Evolutionary conservation across 1,140 invertebrate genomes (phyloP).

Genomic region (Andricus grossulariae): DNA sequence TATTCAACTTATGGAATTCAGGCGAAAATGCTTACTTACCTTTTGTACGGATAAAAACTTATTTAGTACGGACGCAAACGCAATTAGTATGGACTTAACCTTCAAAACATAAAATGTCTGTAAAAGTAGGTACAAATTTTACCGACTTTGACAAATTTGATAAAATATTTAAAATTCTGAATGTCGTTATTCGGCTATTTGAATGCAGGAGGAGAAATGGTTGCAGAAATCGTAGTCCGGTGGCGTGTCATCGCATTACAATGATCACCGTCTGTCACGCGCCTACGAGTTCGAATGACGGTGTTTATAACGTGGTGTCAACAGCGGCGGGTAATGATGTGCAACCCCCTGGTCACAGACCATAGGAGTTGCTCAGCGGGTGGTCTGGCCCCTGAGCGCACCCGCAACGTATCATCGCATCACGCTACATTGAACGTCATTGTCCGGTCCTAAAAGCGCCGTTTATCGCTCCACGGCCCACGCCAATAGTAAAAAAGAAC

Average conservation of each 20-base stretch:
- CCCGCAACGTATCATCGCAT: slow-evolving; percentile 69
- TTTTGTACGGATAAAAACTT: no score
- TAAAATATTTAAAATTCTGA: no score
- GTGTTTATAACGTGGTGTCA: slow-evolving; percentile 71
- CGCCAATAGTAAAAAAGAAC: slow-evolving; percentile 45
- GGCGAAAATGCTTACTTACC: no score
- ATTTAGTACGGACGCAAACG: no score
- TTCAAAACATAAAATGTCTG: no score
- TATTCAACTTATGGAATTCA: no score
- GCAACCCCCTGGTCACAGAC: slow-evolving; percentile 58
- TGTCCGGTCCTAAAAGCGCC: slow-evolving; percentile 65
- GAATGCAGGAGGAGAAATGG: no score
- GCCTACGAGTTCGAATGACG: slow-evolving; percentile 64
- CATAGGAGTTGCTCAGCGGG: slow-evolving; percentile 61
- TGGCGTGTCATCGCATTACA: slow-evolving; percentile 63
- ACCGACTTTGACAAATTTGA: no score
- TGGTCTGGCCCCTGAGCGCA: slow-evolving; percentile 53
- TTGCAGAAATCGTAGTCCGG: background rate
- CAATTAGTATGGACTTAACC: no score
- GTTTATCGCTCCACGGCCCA: slow-evolving; percentile 66
- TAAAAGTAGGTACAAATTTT: no score
- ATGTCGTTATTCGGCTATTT: no score
- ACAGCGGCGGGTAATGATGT: slow-evolving; percentile 70
- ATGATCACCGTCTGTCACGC: slow-evolving; percentile 65
- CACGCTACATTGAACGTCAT: slow-evolving; percentile 72